Base-by-base conservation (phyloP, 92 coral and sea anemone species). In the Diadumene lineata region DNA sequence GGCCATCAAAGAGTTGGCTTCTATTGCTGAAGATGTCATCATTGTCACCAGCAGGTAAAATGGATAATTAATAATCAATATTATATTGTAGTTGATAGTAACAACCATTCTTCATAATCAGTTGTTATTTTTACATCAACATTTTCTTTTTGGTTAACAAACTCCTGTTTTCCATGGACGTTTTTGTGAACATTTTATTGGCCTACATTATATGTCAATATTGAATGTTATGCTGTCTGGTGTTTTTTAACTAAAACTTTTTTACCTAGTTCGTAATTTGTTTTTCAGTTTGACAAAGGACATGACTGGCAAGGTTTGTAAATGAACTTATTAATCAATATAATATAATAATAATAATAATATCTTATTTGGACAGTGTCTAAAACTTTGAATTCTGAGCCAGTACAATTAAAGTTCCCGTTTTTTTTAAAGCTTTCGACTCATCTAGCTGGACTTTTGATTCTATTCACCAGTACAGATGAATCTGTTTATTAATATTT, bases 11-110 rank as follows among this genome's bases (percentile, higher is more conserved):
- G 99, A 96, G 67, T 84, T 96, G 38, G 91, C 99, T 32, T 79
- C 76, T 56, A 84, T 96, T 72, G 97, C 99, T 15, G 99, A 96
- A 68, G 99, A 96, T 82, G 99, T 96, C 22, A 96, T 96, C 81
- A 96, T 96, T 82, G 99, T 96, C 34, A 96, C 99, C 0, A 96
- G 99, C 90, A 96, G 97, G 97, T 89, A 62, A 1, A 28, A 16
- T 53, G 6, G 4, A 16, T 53, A 53, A 16, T 2, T 8, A 53
- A 23, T 8, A 8, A 2, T 22, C n/a, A 16, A 16, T 53, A 22
- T 3, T 8, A 53, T 3, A 2, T 8, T 16, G n/a, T 16, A 53
- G 60, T 3, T 53, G 27, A 18, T 24, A 13, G 11, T 15, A 23
- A 19, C 10, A 61, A 61, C 6, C 17, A 23, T 18, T 23, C 16